These are phyloP conservation scores for Cygnus atratus DNA, from an alignment of 2,113 vertebrate species.

Conservation along the genomic window DNA sequence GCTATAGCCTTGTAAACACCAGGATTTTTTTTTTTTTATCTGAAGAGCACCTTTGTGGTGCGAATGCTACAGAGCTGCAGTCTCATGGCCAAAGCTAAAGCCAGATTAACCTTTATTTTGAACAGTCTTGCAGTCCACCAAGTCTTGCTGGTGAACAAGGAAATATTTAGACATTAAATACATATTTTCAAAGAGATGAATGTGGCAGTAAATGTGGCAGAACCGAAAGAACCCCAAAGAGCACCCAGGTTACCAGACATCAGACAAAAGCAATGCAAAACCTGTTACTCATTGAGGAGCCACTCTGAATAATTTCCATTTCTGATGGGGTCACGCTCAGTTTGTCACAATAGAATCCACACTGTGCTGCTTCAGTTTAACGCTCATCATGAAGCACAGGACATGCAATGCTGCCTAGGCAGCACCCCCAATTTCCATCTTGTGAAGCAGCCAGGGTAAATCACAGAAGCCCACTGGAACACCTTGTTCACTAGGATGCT, in stretches of 20 bases:
- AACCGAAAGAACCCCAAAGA: background rate
- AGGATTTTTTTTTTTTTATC: background rate
- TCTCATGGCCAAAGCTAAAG: background rate
- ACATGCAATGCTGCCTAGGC: accelerated
- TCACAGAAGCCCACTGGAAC: background rate
- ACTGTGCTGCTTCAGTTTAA: background rate
- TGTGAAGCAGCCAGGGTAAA: accelerated
- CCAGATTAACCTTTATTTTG: background rate
- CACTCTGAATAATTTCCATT: background rate
- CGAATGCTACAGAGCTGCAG: background rate
- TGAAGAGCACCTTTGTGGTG: background rate
- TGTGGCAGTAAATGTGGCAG: background rate
- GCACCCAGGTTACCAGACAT: background rate
- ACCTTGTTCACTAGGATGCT: background rate
- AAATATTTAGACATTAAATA: no score
- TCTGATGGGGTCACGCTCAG: accelerated
- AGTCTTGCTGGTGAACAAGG: background rate
- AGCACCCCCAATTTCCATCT: no score
- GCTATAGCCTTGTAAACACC: no score
- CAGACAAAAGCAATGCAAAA: accelerated
- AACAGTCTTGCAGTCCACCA: no score
- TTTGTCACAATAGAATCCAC: accelerated
- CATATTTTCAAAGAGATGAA: background rate
- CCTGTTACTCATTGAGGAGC: background rate
- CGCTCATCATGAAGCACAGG: accelerated